Percentiles rank a stretch among this genome's conserved stretches.
phyloP scores from a whole-genome alignment of 2,113 vertebrate species.

The Protobothrops flavoviridis region DNA sequence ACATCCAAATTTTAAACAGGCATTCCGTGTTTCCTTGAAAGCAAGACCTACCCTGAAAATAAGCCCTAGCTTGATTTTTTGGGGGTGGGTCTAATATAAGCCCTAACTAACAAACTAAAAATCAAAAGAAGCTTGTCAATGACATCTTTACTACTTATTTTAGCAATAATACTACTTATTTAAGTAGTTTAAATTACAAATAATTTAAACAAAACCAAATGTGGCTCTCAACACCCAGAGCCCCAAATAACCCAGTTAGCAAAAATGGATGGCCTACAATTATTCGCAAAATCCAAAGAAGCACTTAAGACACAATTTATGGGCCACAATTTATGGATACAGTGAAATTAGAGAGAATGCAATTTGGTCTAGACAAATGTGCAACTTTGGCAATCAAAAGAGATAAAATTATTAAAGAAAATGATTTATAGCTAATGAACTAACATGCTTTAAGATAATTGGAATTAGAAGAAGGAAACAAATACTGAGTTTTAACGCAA shows the following conservation, averaged over 20 bases:
- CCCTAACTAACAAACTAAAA: background rate
- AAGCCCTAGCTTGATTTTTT: too few species aligned
- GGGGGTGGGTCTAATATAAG: too few species aligned
- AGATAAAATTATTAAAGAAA: background rate
- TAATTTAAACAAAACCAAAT: background rate
- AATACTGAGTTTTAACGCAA: background rate
- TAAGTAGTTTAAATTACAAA: background rate
- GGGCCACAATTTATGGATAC: background rate
- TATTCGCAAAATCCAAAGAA: background rate
- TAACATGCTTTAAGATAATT: background rate
- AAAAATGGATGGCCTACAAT: background rate
- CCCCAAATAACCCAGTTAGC: background rate
- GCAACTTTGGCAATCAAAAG: background rate
- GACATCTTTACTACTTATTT: background rate
- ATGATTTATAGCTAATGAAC: background rate
- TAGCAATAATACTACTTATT: background rate
- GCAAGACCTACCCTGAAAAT: too few species aligned
- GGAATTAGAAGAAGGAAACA: background rate
- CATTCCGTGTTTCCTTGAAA: too few species aligned
- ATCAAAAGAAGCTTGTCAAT: background rate
- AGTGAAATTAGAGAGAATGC: background rate
- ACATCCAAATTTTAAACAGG: too few species aligned
- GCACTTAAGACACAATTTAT: background rate
- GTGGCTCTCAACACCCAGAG: background rate
- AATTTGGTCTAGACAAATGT: background rate